Base-by-base conservation (phyloP, 2,888 invertebrate species). In the Leucoptera coffeella region DNA sequence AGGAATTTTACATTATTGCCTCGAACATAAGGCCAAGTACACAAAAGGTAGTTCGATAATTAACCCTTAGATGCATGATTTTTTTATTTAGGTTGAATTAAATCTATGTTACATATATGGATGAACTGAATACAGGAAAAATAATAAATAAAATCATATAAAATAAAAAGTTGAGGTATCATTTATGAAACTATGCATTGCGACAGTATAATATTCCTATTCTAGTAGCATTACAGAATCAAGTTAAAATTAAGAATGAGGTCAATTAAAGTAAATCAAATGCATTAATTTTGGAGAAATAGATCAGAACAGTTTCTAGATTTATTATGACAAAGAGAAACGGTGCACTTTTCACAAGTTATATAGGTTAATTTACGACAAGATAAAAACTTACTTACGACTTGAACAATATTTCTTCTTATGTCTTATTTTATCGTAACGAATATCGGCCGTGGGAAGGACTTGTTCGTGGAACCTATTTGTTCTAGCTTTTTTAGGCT, bases 341-440 rank as follows among this genome's bases (percentile, higher is more conserved):
- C 27, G 26, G 20, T 22, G 29, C 30, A 31, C 26, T 32, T 32
- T n/a, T 13, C 24, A 29, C 29, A 29, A 23, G 13, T 19, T 13
- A 30, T 23, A 25, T 23, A 30, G 9, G 23, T 26, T 19, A 26
- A 22, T 17, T 19, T 22, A 25, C 25, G 25, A 15, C 26, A 27
- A 7, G 11, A 10, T 15, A 23, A 17, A 14, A 14, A 22, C 22
- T 30, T 30, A 20, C 30, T 23, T 23, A 12, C 26, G 14, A n/a
- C 14, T 27, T 7, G 4, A n/a, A 12, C 23, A 14, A 15, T 22
- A 15, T 22, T 11, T 12, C 27, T 26, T 23, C 14, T 23, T 15
- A 27, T 30, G 30, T 15, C 26, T 27, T 12, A 17, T 14, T 15
- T 25, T 25, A 27, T 30, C 26, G 13, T 20, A 17, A n/a, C 30